Conservation (phyloP, 2,113 vertebrate genomes). For the Talpa occidentalis region DNA sequence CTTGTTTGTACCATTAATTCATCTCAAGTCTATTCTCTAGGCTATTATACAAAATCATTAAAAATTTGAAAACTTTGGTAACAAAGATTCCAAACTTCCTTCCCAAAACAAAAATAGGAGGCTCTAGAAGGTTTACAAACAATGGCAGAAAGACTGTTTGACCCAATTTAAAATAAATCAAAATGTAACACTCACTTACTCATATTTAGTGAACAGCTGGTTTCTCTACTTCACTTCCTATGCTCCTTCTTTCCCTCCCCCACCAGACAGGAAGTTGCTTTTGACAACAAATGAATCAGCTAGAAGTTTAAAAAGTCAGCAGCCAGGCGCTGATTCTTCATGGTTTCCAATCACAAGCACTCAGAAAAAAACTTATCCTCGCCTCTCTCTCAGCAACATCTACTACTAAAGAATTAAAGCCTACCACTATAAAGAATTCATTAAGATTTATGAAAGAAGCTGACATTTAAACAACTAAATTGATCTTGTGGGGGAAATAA, state of each 20-base stretch:
- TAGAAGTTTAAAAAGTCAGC: constrained; percentile 82
- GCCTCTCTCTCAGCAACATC: constrained; percentile 47
- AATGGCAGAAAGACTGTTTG: constrained; percentile 66
- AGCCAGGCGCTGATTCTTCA: constrained; percentile 85
- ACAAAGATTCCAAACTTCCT: neutral
- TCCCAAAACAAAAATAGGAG: neutral
- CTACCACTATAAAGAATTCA: constrained; percentile 29
- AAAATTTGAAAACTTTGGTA: constrained; percentile 47
- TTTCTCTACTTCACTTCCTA: constrained; percentile 88
- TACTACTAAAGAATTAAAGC: constrained; percentile 12
- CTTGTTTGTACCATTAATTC: constrained; percentile 17
- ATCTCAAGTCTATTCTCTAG: constrained; percentile 28
- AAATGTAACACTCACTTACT: constrained; percentile 62
- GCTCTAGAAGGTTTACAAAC: constrained; percentile 39
- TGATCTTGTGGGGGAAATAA: constrained; percentile 65
- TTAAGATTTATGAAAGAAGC: constrained; percentile 33
- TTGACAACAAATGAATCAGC: constrained; percentile 90
- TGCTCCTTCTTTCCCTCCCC: constrained; percentile 83
- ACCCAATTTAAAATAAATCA: constrained; percentile 64
- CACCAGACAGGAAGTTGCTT: constrained; percentile 86
- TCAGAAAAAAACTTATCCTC: constrained; percentile 60
- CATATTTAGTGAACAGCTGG: constrained; percentile 85
- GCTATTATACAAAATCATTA: constrained; percentile 3
- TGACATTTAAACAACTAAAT: constrained; percentile 16
- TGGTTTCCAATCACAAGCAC: constrained; percentile 80